A percentile compares a stretch with the other conserved stretches of the same genome.
phyloP scores from a whole-genome alignment of 2,888 invertebrate species.

The Strigamia maritima region DNA sequence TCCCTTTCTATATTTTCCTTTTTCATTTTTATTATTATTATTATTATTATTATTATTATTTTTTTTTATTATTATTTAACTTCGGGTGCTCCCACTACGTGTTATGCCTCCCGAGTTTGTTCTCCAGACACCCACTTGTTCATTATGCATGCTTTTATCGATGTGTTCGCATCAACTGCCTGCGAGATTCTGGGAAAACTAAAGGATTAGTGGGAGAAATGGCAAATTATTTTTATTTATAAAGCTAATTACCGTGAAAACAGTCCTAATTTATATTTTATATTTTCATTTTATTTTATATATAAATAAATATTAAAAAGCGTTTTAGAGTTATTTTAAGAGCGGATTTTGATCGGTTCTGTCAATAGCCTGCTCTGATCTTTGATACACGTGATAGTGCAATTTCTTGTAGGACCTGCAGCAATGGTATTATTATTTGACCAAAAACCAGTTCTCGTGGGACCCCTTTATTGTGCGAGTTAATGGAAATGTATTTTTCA shows the following conservation, averaged over 20 bases:
- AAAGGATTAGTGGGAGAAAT: neutral
- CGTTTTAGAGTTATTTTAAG: too few species aligned
- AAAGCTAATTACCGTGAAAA: too few species aligned
- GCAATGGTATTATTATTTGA: constrained; percentile 16
- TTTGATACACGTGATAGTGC: neutral
- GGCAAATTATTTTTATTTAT: neutral
- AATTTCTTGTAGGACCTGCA: neutral
- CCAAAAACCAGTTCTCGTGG: neutral
- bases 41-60: neutral
- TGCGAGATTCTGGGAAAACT: neutral
- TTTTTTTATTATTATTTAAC: neutral
- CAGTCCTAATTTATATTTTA: too few species aligned
- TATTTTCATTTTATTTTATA: too few species aligned
- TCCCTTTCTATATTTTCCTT: neutral
- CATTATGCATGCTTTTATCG: constrained; percentile 13
- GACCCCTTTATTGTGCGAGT: neutral
- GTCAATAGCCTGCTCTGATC: neutral
- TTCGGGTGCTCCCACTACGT: neutral
- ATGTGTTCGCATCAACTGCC: neutral
- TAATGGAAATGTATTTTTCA: neutral
- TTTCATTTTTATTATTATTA: neutral
- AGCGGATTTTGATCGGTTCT: neutral
- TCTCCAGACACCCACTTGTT: neutral
- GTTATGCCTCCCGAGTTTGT: neutral
- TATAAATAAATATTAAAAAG: too few species aligned